phyloP scores from a whole-genome alignment of 2,888 invertebrate species.

The Bugulina stolonifera region DNA sequence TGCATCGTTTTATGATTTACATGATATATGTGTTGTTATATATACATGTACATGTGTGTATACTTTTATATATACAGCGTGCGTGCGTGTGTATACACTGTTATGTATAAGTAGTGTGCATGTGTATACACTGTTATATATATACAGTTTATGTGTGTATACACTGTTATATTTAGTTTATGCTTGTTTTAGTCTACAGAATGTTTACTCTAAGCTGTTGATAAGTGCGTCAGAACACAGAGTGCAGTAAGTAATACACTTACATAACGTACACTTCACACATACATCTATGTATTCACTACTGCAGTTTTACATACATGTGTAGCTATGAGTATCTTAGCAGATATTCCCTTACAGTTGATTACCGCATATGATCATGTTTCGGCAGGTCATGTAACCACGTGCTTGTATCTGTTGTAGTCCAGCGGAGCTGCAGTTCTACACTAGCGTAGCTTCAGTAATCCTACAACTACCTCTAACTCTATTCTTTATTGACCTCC shows the following conservation, averaged over 20 bases:
- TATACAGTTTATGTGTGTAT: no score
- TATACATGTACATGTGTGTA: no score
- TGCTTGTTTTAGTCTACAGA: conserved; percentile 64
- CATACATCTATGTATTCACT: no score
- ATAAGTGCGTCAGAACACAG: conserved; percentile 69
- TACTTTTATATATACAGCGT: no score
- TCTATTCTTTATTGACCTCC: conserved; percentile 54
- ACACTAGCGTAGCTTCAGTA: conserved; percentile 68
- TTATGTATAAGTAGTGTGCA: neutral
- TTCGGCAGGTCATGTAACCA: no score
- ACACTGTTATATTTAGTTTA: conserved; percentile 25
- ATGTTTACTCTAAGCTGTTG: conserved; percentile 72
- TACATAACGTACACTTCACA: no score
- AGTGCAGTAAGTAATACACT: conserved; percentile 71
- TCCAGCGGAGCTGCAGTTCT: conserved; percentile 73
- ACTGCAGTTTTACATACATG: no score
- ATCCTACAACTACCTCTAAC: conserved; percentile 66
- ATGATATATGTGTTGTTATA: no score
- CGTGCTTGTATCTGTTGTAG: conserved; percentile 49
- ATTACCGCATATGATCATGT: no score
- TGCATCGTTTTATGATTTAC: no score
- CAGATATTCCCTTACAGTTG: no score
- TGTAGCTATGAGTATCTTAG: no score
- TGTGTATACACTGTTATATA: neutral
- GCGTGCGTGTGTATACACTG: neutral